Percentiles rank a stretch among this genome's conserved stretches.
Evolutionary conservation across 2,797 vertebrate genomes (phyloP).

Genomic region (Chelon labrosus): DNA sequence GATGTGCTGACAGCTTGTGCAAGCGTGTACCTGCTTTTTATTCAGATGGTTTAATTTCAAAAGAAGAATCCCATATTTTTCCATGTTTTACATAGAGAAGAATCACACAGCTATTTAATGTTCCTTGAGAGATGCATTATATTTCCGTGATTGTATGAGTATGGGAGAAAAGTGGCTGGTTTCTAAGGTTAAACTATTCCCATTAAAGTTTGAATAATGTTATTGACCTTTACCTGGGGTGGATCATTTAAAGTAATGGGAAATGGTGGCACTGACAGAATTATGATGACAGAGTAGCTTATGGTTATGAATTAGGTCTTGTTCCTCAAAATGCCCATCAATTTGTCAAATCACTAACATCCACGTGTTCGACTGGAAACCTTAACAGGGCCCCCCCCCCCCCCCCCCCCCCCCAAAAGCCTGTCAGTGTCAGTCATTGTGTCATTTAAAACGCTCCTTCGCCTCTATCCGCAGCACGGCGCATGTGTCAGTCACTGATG

Average conservation of each 20-base stretch:
- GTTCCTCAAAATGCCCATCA: conserved; percentile 72
- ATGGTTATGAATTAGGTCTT: conserved; percentile 75
- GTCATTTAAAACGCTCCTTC: conserved; percentile 58
- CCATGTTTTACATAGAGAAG: conserved; percentile 6
- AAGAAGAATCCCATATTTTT: conserved; percentile 33
- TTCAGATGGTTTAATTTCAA: conserved; percentile 8
- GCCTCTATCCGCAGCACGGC: conserved; percentile 44
- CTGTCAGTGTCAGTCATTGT: conserved; percentile 69
- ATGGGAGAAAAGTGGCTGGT: conserved; percentile 62
- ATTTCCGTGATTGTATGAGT: conserved; percentile 61
- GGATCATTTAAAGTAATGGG: conserved; percentile 79
- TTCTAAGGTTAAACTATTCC: conserved; percentile 78
- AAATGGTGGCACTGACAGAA: conserved; percentile 73
- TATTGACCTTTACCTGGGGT: conserved; percentile 79
- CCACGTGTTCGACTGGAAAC: conserved; percentile 59
- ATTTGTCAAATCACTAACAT: conserved; percentile 78
- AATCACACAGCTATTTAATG: conserved; percentile 54
- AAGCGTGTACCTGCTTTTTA: not conserved
- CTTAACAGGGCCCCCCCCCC: conserved; percentile 50
- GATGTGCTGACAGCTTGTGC: conserved; percentile 26
- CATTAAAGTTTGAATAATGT: conserved; percentile 83
- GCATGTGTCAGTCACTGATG: conserved; percentile 63
- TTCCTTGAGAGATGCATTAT: conserved; percentile 51
- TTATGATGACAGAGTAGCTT: conserved; percentile 78
- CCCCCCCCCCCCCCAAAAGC: conserved; percentile 7